phyloP scores from a whole-genome alignment of 23 tunicate genomes.

The Diplosoma virens region DNA sequence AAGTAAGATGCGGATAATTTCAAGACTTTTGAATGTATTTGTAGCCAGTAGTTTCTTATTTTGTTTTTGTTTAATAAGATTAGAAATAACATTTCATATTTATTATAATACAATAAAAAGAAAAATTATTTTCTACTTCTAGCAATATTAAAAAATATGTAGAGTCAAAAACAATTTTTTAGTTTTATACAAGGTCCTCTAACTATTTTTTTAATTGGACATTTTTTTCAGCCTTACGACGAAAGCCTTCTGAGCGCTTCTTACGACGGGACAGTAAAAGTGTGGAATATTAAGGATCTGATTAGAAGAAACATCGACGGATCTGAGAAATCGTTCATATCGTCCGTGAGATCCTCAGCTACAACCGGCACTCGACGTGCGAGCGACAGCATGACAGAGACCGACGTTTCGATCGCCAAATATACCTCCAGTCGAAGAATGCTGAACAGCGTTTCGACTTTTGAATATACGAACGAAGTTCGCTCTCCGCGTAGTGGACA shows the following conservation, averaged over 20 bases:
- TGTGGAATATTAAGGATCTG: conserved; percentile 71
- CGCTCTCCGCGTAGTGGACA: neutral
- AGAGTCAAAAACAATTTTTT: too few relatives aligned
- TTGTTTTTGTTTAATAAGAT: neutral
- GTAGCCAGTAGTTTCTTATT: neutral
- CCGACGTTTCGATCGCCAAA: neutral
- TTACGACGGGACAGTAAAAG: conserved; percentile 81
- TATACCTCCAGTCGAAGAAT: neutral
- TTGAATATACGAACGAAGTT: neutral
- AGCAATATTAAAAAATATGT: too few relatives aligned
- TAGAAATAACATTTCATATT: too few relatives aligned
- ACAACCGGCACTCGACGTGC: neutral
- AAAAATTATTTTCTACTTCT: too few relatives aligned
- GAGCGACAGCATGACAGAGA: neutral
- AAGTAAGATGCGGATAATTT: conserved; percentile 29
- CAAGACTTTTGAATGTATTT: neutral
- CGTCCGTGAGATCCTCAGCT: conserved; percentile 34
- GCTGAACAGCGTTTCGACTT: neutral
- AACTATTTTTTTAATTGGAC: too few relatives aligned
- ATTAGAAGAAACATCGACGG: conserved; percentile 22
- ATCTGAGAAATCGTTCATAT: conserved; percentile 26
- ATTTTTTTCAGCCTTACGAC: conserved; percentile 41
- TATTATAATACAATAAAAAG: too few relatives aligned
- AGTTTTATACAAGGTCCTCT: too few relatives aligned
- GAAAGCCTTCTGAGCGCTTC: conserved; percentile 60